Percentiles rank a stretch among this genome's conserved stretches.
phyloP scores from a whole-genome alignment of 2,888 invertebrate genomes.

The Penaeus monodon region DNA sequence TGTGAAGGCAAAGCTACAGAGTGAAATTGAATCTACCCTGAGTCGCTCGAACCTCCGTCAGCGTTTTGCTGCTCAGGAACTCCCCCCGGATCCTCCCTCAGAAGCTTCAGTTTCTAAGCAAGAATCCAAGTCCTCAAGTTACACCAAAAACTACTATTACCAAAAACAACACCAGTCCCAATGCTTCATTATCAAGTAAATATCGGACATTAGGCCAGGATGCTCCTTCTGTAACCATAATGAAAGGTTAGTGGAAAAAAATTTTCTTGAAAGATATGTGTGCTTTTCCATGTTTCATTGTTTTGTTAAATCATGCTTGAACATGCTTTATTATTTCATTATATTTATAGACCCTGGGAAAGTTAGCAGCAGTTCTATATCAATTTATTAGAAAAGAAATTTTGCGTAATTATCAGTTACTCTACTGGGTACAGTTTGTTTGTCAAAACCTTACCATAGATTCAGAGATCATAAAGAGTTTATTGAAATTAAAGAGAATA shows the following conservation, averaged over 20 bases:
- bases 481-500: too few species aligned
- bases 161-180: constrained; percentile 33
- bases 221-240: constrained; percentile 10
- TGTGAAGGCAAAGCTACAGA: constrained; percentile 25
- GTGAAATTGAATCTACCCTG: constrained; percentile 43
- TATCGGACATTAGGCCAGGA: constrained; percentile 32
- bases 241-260: constrained; percentile 36
- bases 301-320: not conserved
- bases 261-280: not conserved
- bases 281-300: not conserved
- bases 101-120: not conserved
- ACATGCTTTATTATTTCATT: too few species aligned
- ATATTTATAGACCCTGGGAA: too few species aligned
- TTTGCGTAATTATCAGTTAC: too few species aligned
- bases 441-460: too few species aligned
- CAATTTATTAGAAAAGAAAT: too few species aligned
- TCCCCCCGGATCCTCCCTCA: constrained; percentile 19
- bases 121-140: not conserved
- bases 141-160: constrained; percentile 39
- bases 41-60: constrained; percentile 47
- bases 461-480: too few species aligned
- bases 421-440: too few species aligned
- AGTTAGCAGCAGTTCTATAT: too few species aligned
- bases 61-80: constrained; percentile 12
- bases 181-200: constrained; percentile 43